Evolutionary conservation across 2,113 vertebrate genomes (phyloP), one percentile per base, ranked within the genome.

Genomic region (Pterocles orientalis): DNA sequence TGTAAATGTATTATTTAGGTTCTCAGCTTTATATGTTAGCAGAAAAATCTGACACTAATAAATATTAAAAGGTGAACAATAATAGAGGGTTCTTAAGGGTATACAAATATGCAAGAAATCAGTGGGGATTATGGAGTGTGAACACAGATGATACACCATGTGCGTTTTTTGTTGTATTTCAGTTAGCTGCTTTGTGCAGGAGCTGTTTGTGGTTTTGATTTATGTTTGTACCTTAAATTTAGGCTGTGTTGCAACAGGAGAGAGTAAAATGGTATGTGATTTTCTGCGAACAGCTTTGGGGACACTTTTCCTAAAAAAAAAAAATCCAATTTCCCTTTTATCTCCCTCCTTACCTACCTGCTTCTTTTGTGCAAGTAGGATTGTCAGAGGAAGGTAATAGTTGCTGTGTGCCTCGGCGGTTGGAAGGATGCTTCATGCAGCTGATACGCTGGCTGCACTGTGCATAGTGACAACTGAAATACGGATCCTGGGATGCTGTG

Each of bases 401-500:
- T 73, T 92, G 78, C 53, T 76, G 82, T 60, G 80, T 86, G 82
- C 77, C 88, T 75, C 6, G 24, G 95, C 3, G 15, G 70, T 93
- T 92, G 92, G 92, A 94, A 92, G 80, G 92, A 84, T 95, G 86
- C 95, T 96, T 88, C 80, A 65, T 95, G 88, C 95, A 95, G 95
- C 94, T 96, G 96, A 96, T 96, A 81, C 83, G 82, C 93, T 95
- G 96, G 95, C 95, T 96, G 95, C 94, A 95, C 90, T 90, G 96
- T 83, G 95, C 95, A 83, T 96, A 95, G 94, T 94, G 95, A 95
- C 95, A 96, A 96, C 85, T 96, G 93, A 97, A 96, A 92, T 48
- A 95, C 39, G 82, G 92, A 96, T 97, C 95, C 96, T 96, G 96
- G 95, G 96, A 95, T 95, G 95, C 90, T 96, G 95, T 96, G 96